phyloP scores from a whole-genome alignment of 1,140 invertebrate genomes.

The Coenobita brevimanus region DNA sequence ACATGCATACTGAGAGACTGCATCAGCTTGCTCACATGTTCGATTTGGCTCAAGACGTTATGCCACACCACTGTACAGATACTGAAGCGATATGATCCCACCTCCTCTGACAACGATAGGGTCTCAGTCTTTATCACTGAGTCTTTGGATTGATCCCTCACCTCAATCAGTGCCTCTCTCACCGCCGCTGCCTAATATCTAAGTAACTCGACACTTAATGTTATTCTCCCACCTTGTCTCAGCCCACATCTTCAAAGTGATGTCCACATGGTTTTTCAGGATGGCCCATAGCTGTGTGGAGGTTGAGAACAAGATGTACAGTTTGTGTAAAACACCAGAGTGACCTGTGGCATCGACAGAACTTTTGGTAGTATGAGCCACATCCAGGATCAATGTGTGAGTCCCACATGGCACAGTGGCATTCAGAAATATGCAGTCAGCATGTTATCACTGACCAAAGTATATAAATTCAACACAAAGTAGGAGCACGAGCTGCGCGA shows the following conservation, averaged over 20 bases:
- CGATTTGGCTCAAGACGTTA: neutral
- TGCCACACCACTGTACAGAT: slow-evolving; percentile 53
- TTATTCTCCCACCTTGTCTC: slow-evolving; percentile 70
- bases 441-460: too few species aligned
- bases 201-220: slow-evolving; percentile 39
- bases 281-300: slow-evolving; percentile 69
- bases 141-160: slow-evolving; percentile 26
- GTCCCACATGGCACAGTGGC: slow-evolving; percentile 48
- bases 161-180: slow-evolving; percentile 45
- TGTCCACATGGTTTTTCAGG: slow-evolving; percentile 63
- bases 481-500: too few species aligned
- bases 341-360: slow-evolving; percentile 36
- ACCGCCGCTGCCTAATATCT: slow-evolving; percentile 48
- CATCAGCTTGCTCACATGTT: slow-evolving; percentile 17
- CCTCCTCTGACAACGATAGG: slow-evolving; percentile 40
- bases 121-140: slow-evolving; percentile 20
- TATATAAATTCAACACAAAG: too few species aligned
- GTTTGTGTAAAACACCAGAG: slow-evolving; percentile 43
- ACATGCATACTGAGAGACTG: neutral
- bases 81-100: slow-evolving; percentile 29
- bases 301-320: slow-evolving; percentile 69
- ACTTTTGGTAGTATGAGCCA: slow-evolving; percentile 40
- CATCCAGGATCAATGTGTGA: slow-evolving; percentile 28
- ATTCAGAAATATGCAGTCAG: too few species aligned
- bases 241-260: slow-evolving; percentile 68